phyloP scores from a whole-genome alignment of 2,113 vertebrate genomes.

The Gnathonemus echidnorhynchus region DNA sequence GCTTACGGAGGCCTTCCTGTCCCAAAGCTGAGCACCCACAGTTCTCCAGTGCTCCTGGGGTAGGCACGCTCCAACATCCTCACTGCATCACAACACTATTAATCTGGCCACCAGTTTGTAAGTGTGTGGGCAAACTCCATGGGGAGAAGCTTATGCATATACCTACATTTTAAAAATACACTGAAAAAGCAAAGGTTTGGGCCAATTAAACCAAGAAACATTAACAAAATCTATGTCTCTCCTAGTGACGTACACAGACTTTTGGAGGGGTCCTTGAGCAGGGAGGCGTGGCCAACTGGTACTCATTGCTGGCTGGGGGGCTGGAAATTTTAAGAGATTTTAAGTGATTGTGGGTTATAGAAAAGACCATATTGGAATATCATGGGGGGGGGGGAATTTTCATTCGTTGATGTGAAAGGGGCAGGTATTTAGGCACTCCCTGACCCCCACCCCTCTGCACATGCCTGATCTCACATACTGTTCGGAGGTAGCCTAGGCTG shows the following conservation, averaged over 20 bases:
- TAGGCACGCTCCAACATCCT: not conserved
- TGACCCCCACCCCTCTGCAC: not conserved
- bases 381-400: no score
- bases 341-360: not conserved
- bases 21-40: not conserved
- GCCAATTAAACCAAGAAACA: not conserved
- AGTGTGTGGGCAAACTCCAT: not conserved
- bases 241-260: not conserved
- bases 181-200: not conserved
- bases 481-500: not conserved
- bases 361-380: not conserved
- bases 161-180: not conserved
- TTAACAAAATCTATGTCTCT: not conserved
- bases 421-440: not conserved
- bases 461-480: not conserved
- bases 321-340: not conserved
- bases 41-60: not conserved
- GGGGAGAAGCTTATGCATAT: not conserved
- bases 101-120: not conserved
- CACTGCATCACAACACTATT: not conserved
- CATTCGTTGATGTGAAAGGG: not conserved
- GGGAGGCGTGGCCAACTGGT: not conserved
- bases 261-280: not conserved
- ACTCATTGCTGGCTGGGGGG: not conserved
- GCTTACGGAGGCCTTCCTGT: not conserved